Conservation (phyloP, 2,888 invertebrate genomes). For the Oscheius myriophilus region DNA sequence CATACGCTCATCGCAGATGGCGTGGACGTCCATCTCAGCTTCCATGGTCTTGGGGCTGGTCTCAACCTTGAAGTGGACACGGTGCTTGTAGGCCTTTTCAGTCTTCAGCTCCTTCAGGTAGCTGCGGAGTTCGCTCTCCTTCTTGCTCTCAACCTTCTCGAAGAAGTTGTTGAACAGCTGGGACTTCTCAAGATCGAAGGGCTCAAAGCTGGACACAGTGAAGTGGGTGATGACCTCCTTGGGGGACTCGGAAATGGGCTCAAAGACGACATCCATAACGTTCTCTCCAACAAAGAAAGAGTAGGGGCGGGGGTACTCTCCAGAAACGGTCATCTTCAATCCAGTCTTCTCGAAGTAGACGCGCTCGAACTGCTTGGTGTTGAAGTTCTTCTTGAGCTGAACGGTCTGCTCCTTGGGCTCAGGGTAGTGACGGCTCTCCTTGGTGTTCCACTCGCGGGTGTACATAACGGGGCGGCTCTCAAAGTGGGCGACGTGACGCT, state of each 20-base stretch:
- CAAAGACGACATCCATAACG: slow-evolving; percentile 39
- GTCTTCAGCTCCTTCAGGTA: slow-evolving; percentile 40
- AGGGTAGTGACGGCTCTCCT: slow-evolving; percentile 49
- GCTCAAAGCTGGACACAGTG: slow-evolving; percentile 11
- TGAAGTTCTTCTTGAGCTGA: slow-evolving; percentile 27
- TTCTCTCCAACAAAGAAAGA: slow-evolving; percentile 39
- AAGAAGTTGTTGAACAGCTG: slow-evolving; percentile 33
- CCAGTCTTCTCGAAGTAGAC: slow-evolving; percentile 35
- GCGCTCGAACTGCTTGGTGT: slow-evolving; percentile 29
- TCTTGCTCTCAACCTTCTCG: slow-evolving; percentile 36
- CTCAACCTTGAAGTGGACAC: slow-evolving; percentile 40
- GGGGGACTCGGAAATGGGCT: slow-evolving; percentile 26
- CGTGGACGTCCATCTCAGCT: slow-evolving; percentile 36
- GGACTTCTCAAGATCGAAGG: slow-evolving; percentile 36
- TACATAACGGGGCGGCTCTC: slow-evolving; percentile 59
- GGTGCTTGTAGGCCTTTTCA: slow-evolving; percentile 46
- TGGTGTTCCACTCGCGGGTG: slow-evolving; percentile 40
- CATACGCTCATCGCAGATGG: slow-evolving; percentile 42
- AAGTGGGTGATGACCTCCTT: slow-evolving; percentile 30
- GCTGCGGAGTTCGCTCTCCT: slow-evolving; percentile 28
- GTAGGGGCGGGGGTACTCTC: slow-evolving; percentile 35
- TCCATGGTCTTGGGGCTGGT: slow-evolving; percentile 19
- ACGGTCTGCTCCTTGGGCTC: slow-evolving; percentile 42
- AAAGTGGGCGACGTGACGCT: slow-evolving; percentile 43
- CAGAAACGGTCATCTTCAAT: slow-evolving; percentile 34